Evolutionary conservation across 2,888 invertebrate genomes (phyloP).

Genomic region (Drosophila neonasuta): DNA sequence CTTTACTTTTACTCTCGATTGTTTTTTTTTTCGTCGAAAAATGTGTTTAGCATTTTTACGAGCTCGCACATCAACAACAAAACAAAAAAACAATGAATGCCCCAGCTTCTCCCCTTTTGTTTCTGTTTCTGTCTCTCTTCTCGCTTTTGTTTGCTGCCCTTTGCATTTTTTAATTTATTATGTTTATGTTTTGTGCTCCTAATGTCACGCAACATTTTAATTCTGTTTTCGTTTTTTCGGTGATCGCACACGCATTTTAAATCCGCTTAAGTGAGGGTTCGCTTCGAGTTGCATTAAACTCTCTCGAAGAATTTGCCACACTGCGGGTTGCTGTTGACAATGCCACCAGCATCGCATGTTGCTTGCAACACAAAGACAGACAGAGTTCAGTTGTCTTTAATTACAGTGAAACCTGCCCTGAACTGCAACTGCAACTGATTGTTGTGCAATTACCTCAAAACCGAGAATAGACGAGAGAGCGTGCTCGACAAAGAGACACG

Average conservation of each 20-base stretch:
- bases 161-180: constrained; percentile 32
- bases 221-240: neutral
- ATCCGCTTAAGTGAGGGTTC: constrained; percentile 31
- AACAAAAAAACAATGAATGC: constrained; percentile 11
- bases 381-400: neutral
- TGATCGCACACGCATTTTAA: constrained; percentile 44
- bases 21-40: constrained; percentile 57
- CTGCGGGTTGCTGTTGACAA: constrained; percentile 15
- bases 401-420: constrained; percentile 4
- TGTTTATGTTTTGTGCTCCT: constrained; percentile 1
- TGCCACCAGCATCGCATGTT: constrained; percentile 1
- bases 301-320: neutral
- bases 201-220: constrained; percentile 42
- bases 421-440: neutral
- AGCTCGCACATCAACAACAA: constrained; percentile 14
- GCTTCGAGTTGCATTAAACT: too few species aligned
- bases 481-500: neutral
- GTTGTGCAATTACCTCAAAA: neutral
- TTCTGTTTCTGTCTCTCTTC: neutral
- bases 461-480: neutral
- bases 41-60: constrained; percentile 44
- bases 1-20: constrained; percentile 54
- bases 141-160: constrained; percentile 29
- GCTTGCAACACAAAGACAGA: neutral
- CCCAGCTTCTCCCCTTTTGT: neutral